Percentiles rank a stretch among this genome's conserved stretches.
These are phyloP conservation scores for Craterocephalus amniculus DNA, from an alignment of 2,797 vertebrate genomes.

Conservation along the genomic window DNA sequence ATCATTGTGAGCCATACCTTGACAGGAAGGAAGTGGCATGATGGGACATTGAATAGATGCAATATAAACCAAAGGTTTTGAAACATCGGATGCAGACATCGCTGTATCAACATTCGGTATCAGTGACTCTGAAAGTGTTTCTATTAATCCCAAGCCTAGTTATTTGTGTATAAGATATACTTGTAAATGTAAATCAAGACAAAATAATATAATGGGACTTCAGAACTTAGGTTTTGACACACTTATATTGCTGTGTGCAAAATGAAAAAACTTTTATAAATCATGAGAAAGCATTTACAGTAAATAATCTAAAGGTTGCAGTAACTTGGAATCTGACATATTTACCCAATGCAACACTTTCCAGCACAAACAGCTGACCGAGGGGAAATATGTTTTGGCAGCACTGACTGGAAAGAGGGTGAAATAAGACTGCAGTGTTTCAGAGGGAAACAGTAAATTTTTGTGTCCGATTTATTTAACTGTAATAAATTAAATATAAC, in stretches of 20 bases:
- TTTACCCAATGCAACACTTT: not conserved
- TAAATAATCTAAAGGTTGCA: not conserved
- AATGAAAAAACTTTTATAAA: not conserved
- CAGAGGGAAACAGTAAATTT: not conserved
- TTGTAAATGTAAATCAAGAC: slow-evolving; percentile 11
- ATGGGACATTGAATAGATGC: slow-evolving; percentile 29
- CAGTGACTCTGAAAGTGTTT: slow-evolving; percentile 1
- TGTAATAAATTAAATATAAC: not conserved
- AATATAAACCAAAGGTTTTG: slow-evolving; percentile 4
- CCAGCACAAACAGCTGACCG: slow-evolving; percentile 11
- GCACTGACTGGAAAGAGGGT: not conserved
- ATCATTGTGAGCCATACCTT: slow-evolving; percentile 51
- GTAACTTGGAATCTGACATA: not conserved
- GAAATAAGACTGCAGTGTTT: not conserved
- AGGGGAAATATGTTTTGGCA: not conserved
- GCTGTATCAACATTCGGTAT: not conserved
- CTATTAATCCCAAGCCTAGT: slow-evolving; percentile 17
- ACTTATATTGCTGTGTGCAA: not conserved
- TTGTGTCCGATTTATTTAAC: not conserved
- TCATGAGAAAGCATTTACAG: not conserved
- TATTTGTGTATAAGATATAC: slow-evolving; percentile 16
- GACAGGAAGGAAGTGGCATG: slow-evolving; percentile 19
- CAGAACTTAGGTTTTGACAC: no score
- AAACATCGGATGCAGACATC: not conserved
- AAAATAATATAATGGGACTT: no score